phyloP scores from a whole-genome alignment of 1,140 invertebrate genomes.

The Hydropsyche tenuis region DNA sequence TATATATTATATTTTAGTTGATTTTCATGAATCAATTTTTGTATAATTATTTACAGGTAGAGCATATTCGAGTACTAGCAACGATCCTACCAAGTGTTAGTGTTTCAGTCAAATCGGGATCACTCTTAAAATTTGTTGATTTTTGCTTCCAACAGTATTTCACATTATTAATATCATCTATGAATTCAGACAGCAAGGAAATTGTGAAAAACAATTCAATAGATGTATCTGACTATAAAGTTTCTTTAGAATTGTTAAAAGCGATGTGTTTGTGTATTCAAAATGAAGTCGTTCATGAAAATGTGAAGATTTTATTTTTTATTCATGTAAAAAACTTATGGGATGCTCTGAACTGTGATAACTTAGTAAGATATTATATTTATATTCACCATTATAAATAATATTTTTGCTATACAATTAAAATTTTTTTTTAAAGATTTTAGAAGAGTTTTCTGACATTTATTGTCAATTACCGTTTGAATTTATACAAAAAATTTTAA shows the following conservation, averaged over 20 bases:
- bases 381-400: background rate
- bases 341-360: background rate
- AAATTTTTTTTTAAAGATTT: too few relatives aligned
- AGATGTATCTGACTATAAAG: too few relatives aligned
- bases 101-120: background rate
- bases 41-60: background rate
- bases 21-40: background rate
- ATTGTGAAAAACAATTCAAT: too few relatives aligned
- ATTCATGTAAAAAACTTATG: background rate
- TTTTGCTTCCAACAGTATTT: background rate
- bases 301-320: background rate
- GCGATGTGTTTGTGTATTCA: too few relatives aligned
- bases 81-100: background rate
- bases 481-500: slow-evolving; percentile 1
- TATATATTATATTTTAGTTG: background rate
- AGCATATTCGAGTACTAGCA: background rate
- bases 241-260: background rate
- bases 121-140: background rate
- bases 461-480: slow-evolving; percentile 18
- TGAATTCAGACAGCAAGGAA: background rate
- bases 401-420: background rate
- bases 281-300: too few relatives aligned
- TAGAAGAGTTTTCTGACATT: too few relatives aligned
- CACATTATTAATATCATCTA: background rate
- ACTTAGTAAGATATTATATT: background rate